Conservation (phyloP, 2,797 vertebrate species). For the Sebastes elongatus region DNA sequence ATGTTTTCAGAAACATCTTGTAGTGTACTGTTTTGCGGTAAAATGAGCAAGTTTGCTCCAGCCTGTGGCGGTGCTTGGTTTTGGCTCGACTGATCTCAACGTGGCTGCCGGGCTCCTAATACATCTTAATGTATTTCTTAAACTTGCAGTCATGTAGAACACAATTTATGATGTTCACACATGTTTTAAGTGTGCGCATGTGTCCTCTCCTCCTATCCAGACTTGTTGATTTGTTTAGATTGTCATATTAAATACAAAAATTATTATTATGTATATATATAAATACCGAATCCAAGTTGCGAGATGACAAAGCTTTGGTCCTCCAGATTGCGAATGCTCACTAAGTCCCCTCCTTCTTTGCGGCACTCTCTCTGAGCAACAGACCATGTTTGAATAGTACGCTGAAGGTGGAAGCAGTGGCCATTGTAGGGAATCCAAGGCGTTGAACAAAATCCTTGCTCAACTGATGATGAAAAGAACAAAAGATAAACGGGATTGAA, state of each 20-base stretch:
- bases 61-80: no score
- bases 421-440: conserved; percentile 90
- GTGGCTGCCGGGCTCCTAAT: background rate
- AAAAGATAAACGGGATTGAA: background rate
- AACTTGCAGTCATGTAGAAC: background rate
- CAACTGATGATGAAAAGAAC: conserved; percentile 57
- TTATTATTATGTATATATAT: no score
- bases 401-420: conserved; percentile 88
- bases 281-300: conserved; percentile 86
- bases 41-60: no score
- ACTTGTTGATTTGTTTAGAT: background rate
- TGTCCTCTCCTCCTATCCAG: background rate
- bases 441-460: conserved; percentile 79
- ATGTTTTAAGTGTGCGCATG: background rate
- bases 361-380: conserved; percentile 85
- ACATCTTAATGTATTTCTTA: background rate
- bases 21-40: no score
- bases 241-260: background rate
- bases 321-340: conserved; percentile 87
- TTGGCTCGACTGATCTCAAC: no score
- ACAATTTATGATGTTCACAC: background rate
- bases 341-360: conserved; percentile 88
- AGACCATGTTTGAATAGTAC: conserved; percentile 81
- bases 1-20: no score
- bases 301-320: conserved; percentile 92